Base-by-base conservation (phyloP, 2,888 invertebrate genomes). In the Pinctada fucata region DNA sequence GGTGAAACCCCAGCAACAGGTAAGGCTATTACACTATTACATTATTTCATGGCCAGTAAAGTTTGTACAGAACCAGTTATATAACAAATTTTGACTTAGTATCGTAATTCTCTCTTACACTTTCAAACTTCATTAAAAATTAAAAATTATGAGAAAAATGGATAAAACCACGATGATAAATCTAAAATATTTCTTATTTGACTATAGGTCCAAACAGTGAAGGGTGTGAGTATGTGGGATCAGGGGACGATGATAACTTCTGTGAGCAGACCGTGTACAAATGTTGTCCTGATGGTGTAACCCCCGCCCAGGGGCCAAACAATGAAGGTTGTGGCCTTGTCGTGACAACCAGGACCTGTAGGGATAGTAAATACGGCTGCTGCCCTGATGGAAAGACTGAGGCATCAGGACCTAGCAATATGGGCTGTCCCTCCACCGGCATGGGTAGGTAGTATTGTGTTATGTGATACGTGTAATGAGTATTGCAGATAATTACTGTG, bases 211-310 rank as follows among this genome's bases (percentile, higher is more conserved):
- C 76, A 10, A 76, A 76, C 72, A 31, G 97, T 5, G 97, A 96
- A 89, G 97, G 97, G 2, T 98, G 97, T 91, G 98, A 97, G 89
- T 58, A 58, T 94, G 95, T 8, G 6, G 94, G 94, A 94, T 96
- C 96, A 82, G 92, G 93, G 82, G 95, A 97, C 0, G 91, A 93
- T 75, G 79, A 79, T 47, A 74, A 76, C 10, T 76, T 77, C 75
- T 86, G 84, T 73, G 72, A 82, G 72, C 75, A 63, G 45, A 78
- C 84, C 0, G 76, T 75, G n/a, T 96, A 95, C 91, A 98, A 98
- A 2, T 98, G 98, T 90, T 99, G 98, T 89, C 94, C 95, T 2
- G 98, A 98, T 90, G 95, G 95, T 2, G 93, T 94, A 86, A 97
- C 96, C 0, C 95, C 97, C 0, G 97, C 98, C 1, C 97, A 97